phyloP scores from a whole-genome alignment of 2,888 invertebrate species.

The Tridacna gigas region DNA sequence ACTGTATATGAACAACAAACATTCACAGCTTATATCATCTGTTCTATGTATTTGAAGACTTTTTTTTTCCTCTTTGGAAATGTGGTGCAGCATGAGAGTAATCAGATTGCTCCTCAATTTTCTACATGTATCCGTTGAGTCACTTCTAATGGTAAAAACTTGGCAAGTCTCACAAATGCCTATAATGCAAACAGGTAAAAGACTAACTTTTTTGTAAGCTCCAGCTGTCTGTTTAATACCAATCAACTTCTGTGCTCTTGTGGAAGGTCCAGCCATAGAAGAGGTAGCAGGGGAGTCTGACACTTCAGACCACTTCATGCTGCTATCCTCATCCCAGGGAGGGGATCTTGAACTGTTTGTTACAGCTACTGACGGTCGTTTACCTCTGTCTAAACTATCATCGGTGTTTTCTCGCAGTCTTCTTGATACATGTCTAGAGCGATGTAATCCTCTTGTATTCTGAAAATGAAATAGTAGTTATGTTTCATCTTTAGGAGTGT shows the following conservation, averaged over 20 bases:
- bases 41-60: too few relatives aligned
- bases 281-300: conserved; percentile 61
- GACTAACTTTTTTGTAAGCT: conserved; percentile 25
- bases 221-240: conserved; percentile 33
- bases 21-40: too few relatives aligned
- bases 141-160: too few relatives aligned
- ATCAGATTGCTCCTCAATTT: too few relatives aligned
- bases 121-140: too few relatives aligned
- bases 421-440: conserved; percentile 55
- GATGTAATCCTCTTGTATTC: conserved; percentile 37
- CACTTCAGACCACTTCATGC: conserved; percentile 75
- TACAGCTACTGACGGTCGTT: conserved; percentile 33
- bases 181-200: background rate
- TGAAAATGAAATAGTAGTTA: background rate
- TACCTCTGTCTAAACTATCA: conserved; percentile 41
- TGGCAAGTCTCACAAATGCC: too few relatives aligned
- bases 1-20: too few relatives aligned
- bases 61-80: too few relatives aligned
- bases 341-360: conserved; percentile 50
- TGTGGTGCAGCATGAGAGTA: too few relatives aligned
- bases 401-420: conserved; percentile 53
- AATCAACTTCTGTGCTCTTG: conserved; percentile 35
- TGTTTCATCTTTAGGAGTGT: too few relatives aligned
- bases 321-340: conserved; percentile 73
- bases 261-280: conserved; percentile 29